Conservation (phyloP, 1,140 invertebrate species). For the Leptinotarsa defecta region DNA sequence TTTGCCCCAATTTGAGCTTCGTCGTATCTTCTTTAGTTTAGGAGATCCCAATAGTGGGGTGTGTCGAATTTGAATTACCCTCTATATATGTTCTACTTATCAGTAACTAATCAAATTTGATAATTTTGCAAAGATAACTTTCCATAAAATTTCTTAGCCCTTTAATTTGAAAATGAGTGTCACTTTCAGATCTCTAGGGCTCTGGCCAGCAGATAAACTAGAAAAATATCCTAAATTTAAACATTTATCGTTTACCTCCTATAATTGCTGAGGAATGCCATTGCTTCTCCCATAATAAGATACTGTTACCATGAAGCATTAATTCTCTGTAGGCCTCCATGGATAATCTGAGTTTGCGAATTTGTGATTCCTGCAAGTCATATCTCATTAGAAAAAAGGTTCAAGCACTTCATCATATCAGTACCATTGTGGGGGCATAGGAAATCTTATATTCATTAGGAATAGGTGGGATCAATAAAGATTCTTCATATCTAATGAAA, state of each 20-base stretch:
- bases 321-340: constrained; percentile 84
- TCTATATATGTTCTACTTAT: no score
- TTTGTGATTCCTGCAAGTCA: constrained; percentile 67
- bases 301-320: constrained; percentile 70
- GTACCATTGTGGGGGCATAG: constrained; percentile 36
- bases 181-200: no score
- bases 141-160: no score
- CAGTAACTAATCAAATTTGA: no score
- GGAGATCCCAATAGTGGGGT: no score
- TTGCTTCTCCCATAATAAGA: constrained; percentile 82
- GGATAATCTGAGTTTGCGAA: constrained; percentile 73
- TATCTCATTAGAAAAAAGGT: constrained; percentile 7
- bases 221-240: no score
- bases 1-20: no score
- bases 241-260: constrained; percentile 52
- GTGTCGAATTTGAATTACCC: no score
- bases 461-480: constrained; percentile 18
- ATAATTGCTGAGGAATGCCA: constrained; percentile 79
- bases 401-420: constrained; percentile 19
- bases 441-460: constrained; percentile 37
- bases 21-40: no score
- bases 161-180: no score
- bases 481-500: constrained; percentile 21
- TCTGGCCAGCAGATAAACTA: no score
- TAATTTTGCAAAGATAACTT: no score